A percentile compares a stretch with the other conserved stretches of the same genome.
Evolutionary conservation across 2,888 invertebrate species (phyloP).

Genomic region (Drosophila antonietae): DNA sequence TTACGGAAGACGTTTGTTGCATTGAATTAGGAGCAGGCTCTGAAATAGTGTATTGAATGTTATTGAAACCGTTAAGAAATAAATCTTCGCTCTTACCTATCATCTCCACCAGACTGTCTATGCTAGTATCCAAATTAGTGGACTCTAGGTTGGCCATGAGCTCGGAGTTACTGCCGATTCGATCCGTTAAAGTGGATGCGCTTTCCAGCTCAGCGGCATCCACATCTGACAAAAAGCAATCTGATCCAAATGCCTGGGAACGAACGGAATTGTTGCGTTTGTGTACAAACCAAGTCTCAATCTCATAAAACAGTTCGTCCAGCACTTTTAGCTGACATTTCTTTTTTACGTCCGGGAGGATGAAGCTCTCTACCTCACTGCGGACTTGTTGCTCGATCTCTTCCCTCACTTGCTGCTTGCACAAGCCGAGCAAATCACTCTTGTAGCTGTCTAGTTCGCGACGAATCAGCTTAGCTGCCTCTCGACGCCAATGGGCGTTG

Average conservation of each 20-base stretch:
- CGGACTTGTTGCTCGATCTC: slow-evolving; percentile 68
- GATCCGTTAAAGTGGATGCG: neutral
- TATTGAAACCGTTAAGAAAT: neutral
- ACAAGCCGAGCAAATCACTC: slow-evolving; percentile 35
- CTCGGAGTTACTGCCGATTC: neutral
- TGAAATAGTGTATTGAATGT: slow-evolving; percentile 14
- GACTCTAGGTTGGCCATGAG: neutral
- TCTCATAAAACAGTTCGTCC: slow-evolving; percentile 61
- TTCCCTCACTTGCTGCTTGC: slow-evolving; percentile 63
- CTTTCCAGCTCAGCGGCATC: slow-evolving; percentile 16
- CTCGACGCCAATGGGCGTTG: slow-evolving; percentile 58
- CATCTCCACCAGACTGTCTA: slow-evolving; percentile 14
- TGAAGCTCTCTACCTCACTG: slow-evolving; percentile 36
- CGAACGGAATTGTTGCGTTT: slow-evolving; percentile 54
- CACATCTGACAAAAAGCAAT: slow-evolving; percentile 34
- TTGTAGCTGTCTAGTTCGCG: slow-evolving; percentile 59
- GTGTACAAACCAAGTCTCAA: slow-evolving; percentile 56
- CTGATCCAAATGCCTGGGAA: slow-evolving; percentile 27
- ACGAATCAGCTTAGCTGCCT: slow-evolving; percentile 53
- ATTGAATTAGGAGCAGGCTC: slow-evolving; percentile 31
- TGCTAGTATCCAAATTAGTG: neutral
- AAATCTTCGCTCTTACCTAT: slow-evolving; percentile 17
- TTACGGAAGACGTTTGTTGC: neutral
- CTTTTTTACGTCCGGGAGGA: slow-evolving; percentile 44
- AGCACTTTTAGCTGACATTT: slow-evolving; percentile 49